Conservation (phyloP, 2,797 vertebrate genomes). For the Vespertilio murinus region DNA sequence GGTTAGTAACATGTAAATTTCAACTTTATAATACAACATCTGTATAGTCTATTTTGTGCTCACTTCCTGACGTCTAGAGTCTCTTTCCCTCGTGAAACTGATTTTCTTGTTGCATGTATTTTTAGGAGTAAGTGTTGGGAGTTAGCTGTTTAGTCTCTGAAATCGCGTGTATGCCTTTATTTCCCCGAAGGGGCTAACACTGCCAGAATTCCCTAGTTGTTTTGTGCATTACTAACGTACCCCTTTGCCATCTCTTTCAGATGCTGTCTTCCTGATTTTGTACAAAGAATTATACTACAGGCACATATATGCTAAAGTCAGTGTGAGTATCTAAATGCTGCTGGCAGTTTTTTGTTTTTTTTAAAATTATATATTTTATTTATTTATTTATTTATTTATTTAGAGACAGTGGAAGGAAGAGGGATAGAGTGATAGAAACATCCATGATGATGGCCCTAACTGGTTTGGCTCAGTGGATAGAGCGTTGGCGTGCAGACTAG, state of each 20-base stretch:
- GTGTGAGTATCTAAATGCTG: conserved; percentile 88
- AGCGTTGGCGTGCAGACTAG: no score
- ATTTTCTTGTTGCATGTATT: not conserved
- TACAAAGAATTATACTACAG: conserved; percentile 99
- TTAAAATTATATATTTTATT: no score
- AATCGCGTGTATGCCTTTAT: not conserved
- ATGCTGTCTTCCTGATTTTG: conserved; percentile 97
- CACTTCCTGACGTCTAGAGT: not conserved
- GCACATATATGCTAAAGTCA: conserved; percentile 99
- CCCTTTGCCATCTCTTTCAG: conserved; percentile 81
- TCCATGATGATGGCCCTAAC: no score
- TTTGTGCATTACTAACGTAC: conserved; percentile 16
- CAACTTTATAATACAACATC: not conserved
- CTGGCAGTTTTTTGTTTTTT: not conserved
- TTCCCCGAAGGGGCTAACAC: not conserved
- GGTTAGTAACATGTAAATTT: not conserved
- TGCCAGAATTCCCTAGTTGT: not conserved
- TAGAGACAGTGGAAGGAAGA: no score
- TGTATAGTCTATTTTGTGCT: not conserved
- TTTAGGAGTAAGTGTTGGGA: not conserved
- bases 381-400: no score
- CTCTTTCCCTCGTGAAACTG: not conserved
- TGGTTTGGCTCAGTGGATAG: no score
- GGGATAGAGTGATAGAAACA: no score
- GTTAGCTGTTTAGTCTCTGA: not conserved